These are phyloP conservation scores for Lathronympha strigana DNA, from an alignment of 2,888 invertebrate genomes.

Conservation along the genomic window DNA sequence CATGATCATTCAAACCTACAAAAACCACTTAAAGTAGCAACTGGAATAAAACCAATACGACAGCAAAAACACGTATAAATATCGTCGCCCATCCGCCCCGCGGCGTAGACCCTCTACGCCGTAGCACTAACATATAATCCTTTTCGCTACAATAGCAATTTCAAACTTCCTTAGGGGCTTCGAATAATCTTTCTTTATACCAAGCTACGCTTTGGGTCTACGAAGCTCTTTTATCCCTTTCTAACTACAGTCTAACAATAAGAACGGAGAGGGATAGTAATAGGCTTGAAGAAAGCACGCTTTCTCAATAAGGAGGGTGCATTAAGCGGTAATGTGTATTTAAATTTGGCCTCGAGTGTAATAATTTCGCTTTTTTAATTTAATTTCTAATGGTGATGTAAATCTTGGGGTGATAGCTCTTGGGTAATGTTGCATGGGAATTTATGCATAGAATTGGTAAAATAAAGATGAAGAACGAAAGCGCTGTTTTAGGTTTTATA, in stretches of 20 bases:
- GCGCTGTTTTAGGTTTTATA: too few species aligned
- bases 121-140: constrained; percentile 85
- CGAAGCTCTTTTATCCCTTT: constrained; percentile 58
- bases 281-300: constrained; percentile 70
- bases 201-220: constrained; percentile 74
- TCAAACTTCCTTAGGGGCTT: constrained; percentile 85
- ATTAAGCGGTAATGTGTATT: constrained; percentile 79
- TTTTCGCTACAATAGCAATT: constrained; percentile 86
- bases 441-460: constrained; percentile 26
- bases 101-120: constrained; percentile 74
- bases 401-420: constrained; percentile 64
- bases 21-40: constrained; percentile 41
- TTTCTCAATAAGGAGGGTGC: constrained; percentile 80
- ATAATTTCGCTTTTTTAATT: constrained; percentile 83
- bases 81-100: constrained; percentile 63
- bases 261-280: constrained; percentile 55
- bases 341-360: constrained; percentile 82
- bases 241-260: constrained; percentile 46
- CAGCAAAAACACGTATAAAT: constrained; percentile 56
- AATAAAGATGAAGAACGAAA: background rate
- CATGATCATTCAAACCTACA: constrained; percentile 5
- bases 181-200: constrained; percentile 85
- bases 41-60: constrained; percentile 49
- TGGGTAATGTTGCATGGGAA: constrained; percentile 56
- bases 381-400: constrained; percentile 78